Base-by-base conservation (phyloP, 2,888 invertebrate species). In the Pyrocoelia pectoralis region DNA sequence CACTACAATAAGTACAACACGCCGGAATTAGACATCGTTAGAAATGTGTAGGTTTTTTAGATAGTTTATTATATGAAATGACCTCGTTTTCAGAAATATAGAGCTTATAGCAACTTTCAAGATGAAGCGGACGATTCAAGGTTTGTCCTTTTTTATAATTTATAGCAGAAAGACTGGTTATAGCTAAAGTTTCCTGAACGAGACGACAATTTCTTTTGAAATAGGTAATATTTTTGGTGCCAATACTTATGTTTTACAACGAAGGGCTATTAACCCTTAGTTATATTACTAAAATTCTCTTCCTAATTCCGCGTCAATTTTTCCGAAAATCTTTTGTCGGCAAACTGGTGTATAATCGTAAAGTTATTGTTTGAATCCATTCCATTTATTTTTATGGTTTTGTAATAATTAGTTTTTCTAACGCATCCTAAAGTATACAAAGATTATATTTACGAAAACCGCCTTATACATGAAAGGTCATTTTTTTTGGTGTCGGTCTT, bases 121-220 rank as follows among this genome's bases (percentile, higher is more conserved):
- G 9, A 33, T 33, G n/a, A n/a, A 33, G 33, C 9, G 33, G 33
- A n/a, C 33, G 33, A 33, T 33, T 33, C n/a, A 33, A 33, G 33
- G 33, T 33, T 33, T 33, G 10, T 33, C n/a, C 33, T 33, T 33
- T 33, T 33, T 33, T 33, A 33, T 33, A 33, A 33, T 33, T 33
- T 33, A 33, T 33, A 33, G 33, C 33, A 33, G 33, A 33, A 33
- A 33, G 33, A 33, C 33, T 33, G 33, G 33, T 33, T 33, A n/a
- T 33, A 33, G n/a, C 2, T 10, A 10, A 24, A 24, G 24, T 24
- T 24, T 24, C 33, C 33, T 33, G n/a, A 33, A n/a, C n/a, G n/a
- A 33, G 33, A 33, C 9, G 24, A 24, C 24, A 24, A 24, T 24
- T 24, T 24, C 24, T 33, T n/a, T 33, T 33, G n/a, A 33, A n/a